Evolutionary conservation across 1,140 invertebrate species (phyloP).

Genomic region (Heliconius congener): DNA sequence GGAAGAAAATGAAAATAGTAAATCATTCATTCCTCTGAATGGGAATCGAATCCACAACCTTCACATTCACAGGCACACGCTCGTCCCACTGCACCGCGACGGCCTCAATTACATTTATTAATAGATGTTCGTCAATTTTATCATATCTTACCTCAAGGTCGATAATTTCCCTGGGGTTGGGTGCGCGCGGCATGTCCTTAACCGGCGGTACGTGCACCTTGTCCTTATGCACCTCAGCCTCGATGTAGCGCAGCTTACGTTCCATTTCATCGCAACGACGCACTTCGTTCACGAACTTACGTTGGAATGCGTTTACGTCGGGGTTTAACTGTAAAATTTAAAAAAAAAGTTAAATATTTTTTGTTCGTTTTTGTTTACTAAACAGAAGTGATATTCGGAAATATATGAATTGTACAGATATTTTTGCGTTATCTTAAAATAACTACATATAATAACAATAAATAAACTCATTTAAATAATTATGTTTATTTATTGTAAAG

Average conservation of each 20-base stretch:
- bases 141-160: slow-evolving; percentile 90
- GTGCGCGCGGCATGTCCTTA: slow-evolving; percentile 93
- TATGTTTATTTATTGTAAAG: too few species aligned
- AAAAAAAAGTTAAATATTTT: neutral
- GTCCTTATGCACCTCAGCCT: slow-evolving; percentile 98
- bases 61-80: too few species aligned
- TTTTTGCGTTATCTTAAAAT: neutral
- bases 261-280: slow-evolving; percentile 98
- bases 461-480: too few species aligned
- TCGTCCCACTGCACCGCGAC: too few species aligned
- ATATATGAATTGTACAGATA: neutral
- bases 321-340: slow-evolving; percentile 85
- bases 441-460: too few species aligned
- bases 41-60: too few species aligned
- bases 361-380: neutral
- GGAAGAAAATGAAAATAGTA: neutral
- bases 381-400: neutral
- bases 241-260: slow-evolving; percentile 93
- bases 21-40: neutral
- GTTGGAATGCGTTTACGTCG: slow-evolving; percentile 97
- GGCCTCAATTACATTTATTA: too few species aligned
- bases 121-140: neutral
- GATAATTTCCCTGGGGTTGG: slow-evolving; percentile 97
- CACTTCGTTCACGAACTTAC: slow-evolving; percentile 97
- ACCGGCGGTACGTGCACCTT: slow-evolving; percentile 90